Percentiles rank a stretch among this genome's conserved stretches.
These are phyloP conservation scores for Orchesellides sinensis DNA, from an alignment of 2,888 invertebrate species.

Conservation along the genomic window DNA sequence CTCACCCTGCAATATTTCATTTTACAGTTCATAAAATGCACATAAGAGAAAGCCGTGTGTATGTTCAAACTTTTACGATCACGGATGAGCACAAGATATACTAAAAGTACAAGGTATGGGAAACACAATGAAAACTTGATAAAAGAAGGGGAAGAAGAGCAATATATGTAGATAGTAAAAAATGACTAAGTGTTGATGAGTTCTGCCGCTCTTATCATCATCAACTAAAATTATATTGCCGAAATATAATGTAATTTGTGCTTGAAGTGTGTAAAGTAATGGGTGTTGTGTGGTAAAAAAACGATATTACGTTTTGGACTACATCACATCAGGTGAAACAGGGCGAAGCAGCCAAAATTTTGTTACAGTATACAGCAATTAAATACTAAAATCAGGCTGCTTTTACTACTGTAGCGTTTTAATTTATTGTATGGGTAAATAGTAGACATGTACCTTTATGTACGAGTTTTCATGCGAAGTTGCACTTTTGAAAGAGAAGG, in stretches of 20 bases:
- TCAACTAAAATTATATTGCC: conserved; percentile 2
- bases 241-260: conserved; percentile 15
- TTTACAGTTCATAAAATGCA: background rate
- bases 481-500: too few relatives aligned
- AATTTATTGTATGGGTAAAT: too few relatives aligned
- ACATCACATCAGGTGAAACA: conserved; percentile 32
- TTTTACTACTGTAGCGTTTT: too few relatives aligned
- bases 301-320: background rate
- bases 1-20: background rate
- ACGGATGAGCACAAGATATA: background rate
- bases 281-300: background rate
- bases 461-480: too few relatives aligned
- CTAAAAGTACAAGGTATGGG: background rate
- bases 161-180: conserved; percentile 34
- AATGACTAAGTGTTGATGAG: conserved; percentile 33
- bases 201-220: conserved; percentile 20
- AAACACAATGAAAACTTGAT: background rate
- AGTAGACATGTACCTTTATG: too few relatives aligned
- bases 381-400: too few relatives aligned
- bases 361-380: too few relatives aligned
- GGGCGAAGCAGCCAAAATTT: conserved; percentile 29
- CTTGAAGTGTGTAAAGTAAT: conserved; percentile 4
- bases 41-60: background rate
- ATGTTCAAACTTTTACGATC: background rate
- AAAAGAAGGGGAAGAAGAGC: background rate